phyloP scores from a whole-genome alignment of 2,797 vertebrate genomes.

The Halcyon smyrnensis region DNA sequence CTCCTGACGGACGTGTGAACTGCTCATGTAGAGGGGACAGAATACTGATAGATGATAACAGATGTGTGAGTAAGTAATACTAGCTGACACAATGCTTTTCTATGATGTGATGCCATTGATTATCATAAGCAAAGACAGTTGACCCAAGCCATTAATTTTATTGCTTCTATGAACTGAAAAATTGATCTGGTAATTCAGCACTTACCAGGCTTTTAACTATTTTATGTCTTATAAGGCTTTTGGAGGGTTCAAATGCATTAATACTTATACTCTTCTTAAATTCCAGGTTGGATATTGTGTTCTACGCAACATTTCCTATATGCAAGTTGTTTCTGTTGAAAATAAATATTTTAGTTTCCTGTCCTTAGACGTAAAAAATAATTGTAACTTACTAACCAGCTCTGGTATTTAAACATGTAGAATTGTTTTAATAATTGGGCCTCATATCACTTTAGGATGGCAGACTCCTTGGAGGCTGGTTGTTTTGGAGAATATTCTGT shows the following conservation, averaged over 20 bases:
- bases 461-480: neutral
- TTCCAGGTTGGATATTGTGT: neutral
- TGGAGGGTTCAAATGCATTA: neutral
- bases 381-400: neutral
- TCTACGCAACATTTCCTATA: neutral
- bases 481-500: neutral
- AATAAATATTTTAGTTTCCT: neutral
- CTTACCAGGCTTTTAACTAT: neutral
- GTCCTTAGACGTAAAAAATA: neutral
- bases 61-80: slow-evolving; percentile 94
- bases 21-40: slow-evolving; percentile 95
- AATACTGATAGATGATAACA: slow-evolving; percentile 92
- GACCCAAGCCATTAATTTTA: neutral
- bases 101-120: neutral
- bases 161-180: neutral
- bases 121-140: neutral
- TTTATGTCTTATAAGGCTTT: neutral
- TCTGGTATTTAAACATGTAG: neutral
- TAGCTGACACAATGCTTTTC: neutral
- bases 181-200: neutral
- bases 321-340: neutral
- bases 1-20: slow-evolving; percentile 91
- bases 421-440: neutral
- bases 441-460: neutral
- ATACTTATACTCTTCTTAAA: neutral